A percentile compares a stretch with the other conserved stretches of the same genome.
phyloP scores from a whole-genome alignment of 2,797 vertebrate genomes.

The Clarias laeviceps region DNA sequence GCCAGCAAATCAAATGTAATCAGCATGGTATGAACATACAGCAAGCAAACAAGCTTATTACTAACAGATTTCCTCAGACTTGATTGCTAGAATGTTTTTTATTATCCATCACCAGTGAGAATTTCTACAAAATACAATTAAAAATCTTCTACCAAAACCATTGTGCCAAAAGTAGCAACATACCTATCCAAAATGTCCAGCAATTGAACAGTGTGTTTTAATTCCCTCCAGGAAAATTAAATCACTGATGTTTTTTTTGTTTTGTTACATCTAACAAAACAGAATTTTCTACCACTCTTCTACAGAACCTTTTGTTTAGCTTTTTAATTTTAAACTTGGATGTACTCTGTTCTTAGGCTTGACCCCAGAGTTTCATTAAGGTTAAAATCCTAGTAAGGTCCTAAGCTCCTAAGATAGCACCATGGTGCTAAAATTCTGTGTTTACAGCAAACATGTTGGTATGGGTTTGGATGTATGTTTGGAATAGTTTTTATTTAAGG shows the following conservation, averaged over 20 bases:
- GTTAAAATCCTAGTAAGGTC: neutral
- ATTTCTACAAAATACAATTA: slow-evolving; percentile 5
- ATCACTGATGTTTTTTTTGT: neutral
- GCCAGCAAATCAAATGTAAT: neutral
- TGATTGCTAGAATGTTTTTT: neutral
- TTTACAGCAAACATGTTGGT: neutral
- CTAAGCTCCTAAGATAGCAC: neutral
- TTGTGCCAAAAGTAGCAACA: neutral
- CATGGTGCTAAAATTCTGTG: neutral
- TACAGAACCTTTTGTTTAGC: neutral
- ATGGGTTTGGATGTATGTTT: neutral
- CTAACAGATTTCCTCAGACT: neutral
- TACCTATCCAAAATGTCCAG: neutral
- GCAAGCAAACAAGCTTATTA: neutral
- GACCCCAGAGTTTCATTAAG: neutral
- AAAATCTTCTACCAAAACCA: neutral
- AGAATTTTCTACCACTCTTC: neutral
- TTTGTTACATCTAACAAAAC: neutral
- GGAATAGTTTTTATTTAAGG: neutral
- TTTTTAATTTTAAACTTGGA: neutral
- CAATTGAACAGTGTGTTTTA: neutral
- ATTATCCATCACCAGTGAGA: neutral
- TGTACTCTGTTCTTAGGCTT: neutral
- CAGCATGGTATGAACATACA: neutral
- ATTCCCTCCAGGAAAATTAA: neutral